These are phyloP conservation scores for Gastrophysa polygoni DNA, from an alignment of 2,888 invertebrate species.

Conservation along the genomic window DNA sequence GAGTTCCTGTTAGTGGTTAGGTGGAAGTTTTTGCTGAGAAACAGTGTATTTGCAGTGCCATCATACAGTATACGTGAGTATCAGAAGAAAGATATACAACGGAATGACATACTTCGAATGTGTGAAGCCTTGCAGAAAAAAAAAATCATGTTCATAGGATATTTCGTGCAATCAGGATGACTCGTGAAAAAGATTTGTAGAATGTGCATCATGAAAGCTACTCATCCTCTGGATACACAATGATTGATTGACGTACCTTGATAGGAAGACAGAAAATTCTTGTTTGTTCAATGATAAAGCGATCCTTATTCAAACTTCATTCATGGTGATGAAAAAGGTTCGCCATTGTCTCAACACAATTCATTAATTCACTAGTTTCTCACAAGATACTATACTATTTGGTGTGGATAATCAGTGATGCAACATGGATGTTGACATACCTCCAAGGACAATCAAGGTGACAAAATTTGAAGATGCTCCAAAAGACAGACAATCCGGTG, in stretches of 20 bases:
- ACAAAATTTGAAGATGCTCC: background rate
- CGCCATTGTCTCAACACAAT: background rate
- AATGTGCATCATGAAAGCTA: too few species aligned
- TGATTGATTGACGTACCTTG: background rate
- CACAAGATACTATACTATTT: background rate
- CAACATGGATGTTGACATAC: background rate
- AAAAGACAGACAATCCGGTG: background rate
- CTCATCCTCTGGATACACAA: background rate
- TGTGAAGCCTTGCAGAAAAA: too few species aligned
- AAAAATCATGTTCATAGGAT: too few species aligned
- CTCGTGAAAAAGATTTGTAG: too few species aligned
- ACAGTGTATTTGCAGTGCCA: too few species aligned
- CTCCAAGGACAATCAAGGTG: background rate
- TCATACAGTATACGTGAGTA: too few species aligned
- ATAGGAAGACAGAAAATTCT: background rate
- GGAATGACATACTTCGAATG: too few species aligned
- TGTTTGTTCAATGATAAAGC: background rate
- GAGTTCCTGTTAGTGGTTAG: too few species aligned
- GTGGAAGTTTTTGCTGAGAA: too few species aligned
- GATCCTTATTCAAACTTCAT: background rate
- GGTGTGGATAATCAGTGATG: background rate
- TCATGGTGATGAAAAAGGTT: background rate
- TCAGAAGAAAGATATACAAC: too few species aligned
- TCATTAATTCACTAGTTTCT: background rate
- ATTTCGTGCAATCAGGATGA: too few species aligned